Base-by-base conservation (phyloP, 1,140 invertebrate species). In the Cyclina sinensis region DNA sequence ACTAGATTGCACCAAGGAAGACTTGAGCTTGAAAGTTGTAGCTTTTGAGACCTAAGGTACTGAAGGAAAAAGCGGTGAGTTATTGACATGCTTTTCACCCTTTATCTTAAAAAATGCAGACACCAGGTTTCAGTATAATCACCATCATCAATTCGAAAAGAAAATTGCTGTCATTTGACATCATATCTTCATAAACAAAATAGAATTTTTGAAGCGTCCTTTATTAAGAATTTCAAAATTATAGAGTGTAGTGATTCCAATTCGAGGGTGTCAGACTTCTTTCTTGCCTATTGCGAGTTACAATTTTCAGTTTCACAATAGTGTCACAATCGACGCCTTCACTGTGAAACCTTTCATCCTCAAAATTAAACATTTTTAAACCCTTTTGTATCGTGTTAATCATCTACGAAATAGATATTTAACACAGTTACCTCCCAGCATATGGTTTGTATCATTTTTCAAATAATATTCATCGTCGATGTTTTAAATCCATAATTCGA, bases 391-490 rank as follows among this genome's bases (percentile, higher is more conserved):
- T 73, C 68, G n/a, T 54, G 82, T 54, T 84, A 84, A 84, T 84
- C 68, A 51, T 54, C 48, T 27, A 73, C 27, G 48, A 73, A 73
- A 84, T 73, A 84, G 82, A 70, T 57, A 73, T 54, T 84, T 51
- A 84, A 46, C 65, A 70, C 43, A 27, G 35, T 46, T 70, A 84
- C 68, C 82, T 54, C 39, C 59, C 35, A 84, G 62, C 82, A 84
- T 84, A 84, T 84, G 82, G 82, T 24, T 27, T 46, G 65, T 43
- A 84, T 84, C 82, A 70, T 39, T 73, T 84, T 70, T 84, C 82
- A 84, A 51, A 73, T 84, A 84, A 84, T 84, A 54, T 73, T 48
- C 43, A 73, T 70, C 46, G 14, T 73, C 65, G 18, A 12, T 21
- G 39, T 21, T n/a, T 73, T 70, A 43, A 84, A 54, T 48, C 65